Base-by-base conservation (phyloP, 2,113 vertebrate species). In the Origma solitaria region DNA sequence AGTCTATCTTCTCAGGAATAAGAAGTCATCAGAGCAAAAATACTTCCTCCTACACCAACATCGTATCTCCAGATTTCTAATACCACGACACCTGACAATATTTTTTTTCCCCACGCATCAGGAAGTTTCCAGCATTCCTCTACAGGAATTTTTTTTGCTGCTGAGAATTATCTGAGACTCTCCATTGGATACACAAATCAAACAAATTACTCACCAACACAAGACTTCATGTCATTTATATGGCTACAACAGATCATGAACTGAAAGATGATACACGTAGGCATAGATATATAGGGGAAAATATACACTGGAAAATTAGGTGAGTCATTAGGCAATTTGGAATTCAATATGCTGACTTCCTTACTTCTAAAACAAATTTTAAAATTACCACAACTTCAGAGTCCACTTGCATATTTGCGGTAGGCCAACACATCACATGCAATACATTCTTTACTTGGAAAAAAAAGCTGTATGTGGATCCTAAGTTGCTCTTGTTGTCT, bases 261-360 rank as follows among this genome's bases (percentile, higher is more conserved):
- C 30, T 79, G 56, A 84, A 47, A 25, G 19, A 13, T 9, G 4
- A 7, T 24, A 50, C 0, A 2, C 0, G 0, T 3, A 37, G 3
- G 38, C 11, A 73, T 1, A 42, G 3, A 45, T 3, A 31, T 3
- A 44, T 2, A 40, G 7, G 33, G 11, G 12, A 33, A 86, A 90
- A 66, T 12, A 22, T 9, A 51, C 11, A 51, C 0, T 70, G 38
- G 30, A 65, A 91, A 95, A 86, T 5, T 2, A 80, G 13, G 4
- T 14, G 15, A 89, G 38, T 44, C 69, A 78, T 35, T 20, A 60
- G 28, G 27, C 18, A 89, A 49, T 3, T 2, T 3, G 56, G 16
- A 75, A 15, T 62, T 82, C 24, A 87, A 14, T 49, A 71, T 35
- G 27, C 54, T 24, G 10, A 51, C 25, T 57, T 82, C 9, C 20